phyloP scores from a whole-genome alignment of 2,888 invertebrate species.

The Zele albiditarsus region DNA sequence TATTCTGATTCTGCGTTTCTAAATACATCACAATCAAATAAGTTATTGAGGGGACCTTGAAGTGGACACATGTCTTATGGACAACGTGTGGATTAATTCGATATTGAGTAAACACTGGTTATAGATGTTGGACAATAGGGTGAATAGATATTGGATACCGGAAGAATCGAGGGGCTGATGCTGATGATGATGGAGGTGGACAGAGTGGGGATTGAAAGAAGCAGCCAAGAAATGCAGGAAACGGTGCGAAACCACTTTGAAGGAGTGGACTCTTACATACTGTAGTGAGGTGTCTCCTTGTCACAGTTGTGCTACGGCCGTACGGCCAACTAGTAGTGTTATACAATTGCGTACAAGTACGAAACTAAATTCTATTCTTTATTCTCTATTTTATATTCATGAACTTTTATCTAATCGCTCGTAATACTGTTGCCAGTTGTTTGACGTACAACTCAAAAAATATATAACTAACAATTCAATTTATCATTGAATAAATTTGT shows the following conservation, averaged over 20 bases:
- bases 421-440: background rate
- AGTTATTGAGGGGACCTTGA: too few species aligned
- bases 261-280: constrained; percentile 43
- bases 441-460: background rate
- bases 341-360: constrained; percentile 12
- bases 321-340: constrained; percentile 51
- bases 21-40: too few species aligned
- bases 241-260: constrained; percentile 31
- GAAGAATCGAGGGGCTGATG: constrained; percentile 28
- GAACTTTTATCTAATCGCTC: background rate
- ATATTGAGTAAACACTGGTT: background rate
- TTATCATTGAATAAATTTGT: background rate
- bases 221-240: constrained; percentile 32
- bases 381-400: background rate
- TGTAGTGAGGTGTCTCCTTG: constrained; percentile 38
- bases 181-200: background rate
- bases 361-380: constrained; percentile 15
- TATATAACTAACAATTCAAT: background rate
- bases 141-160: constrained; percentile 37
- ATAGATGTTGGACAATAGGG: background rate
- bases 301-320: constrained; percentile 59
- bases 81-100: background rate
- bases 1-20: too few species aligned
- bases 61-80: too few species aligned
- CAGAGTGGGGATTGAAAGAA: constrained; percentile 19